A percentile compares a stretch with the other conserved stretches of the same genome.
Evolutionary conservation across 2,113 vertebrate genomes (phyloP).

Genomic region (Clarias batrachus): DNA sequence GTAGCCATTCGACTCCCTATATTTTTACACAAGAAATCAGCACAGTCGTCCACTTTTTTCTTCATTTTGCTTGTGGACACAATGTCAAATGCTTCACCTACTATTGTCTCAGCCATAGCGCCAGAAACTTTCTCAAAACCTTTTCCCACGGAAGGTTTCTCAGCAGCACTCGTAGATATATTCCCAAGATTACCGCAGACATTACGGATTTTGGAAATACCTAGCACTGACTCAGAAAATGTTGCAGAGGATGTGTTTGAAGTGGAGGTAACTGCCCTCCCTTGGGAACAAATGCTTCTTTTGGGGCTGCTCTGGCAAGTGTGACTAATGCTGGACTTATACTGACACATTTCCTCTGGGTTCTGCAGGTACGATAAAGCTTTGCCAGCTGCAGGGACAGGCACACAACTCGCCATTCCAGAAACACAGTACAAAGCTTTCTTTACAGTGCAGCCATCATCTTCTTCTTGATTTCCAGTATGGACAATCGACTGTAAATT

Average conservation of each 20-base stretch:
- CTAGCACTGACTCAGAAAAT: conserved; percentile 66
- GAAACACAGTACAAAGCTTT: conserved; percentile 91
- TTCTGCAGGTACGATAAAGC: conserved; percentile 75
- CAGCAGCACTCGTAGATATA: conserved; percentile 32
- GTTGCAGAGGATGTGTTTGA: conserved; percentile 69
- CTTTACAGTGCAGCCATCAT: conserved; percentile 81
- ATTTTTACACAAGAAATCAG: conserved; percentile 75
- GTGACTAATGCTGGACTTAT: conserved; percentile 52
- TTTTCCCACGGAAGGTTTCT: conserved; percentile 61
- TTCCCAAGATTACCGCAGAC: conserved; percentile 46
- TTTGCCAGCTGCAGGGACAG: conserved; percentile 87
- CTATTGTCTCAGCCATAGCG: conserved; percentile 84
- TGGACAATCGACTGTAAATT: conserved; percentile 56
- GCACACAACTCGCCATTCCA: conserved; percentile 88
- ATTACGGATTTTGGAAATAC: conserved; percentile 45
- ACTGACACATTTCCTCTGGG: conserved; percentile 66
- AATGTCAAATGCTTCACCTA: conserved; percentile 86
- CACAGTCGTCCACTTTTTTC: conserved; percentile 75
- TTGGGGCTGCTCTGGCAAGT: conserved; percentile 60
- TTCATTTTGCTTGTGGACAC: conserved; percentile 77
- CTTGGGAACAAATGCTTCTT: conserved; percentile 53
- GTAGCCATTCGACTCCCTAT: conserved; percentile 59
- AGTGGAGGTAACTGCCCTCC: conserved; percentile 49
- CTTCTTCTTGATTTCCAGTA: conserved; percentile 55
- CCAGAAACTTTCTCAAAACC: conserved; percentile 79